Evolutionary conservation across 1,140 invertebrate genomes (phyloP), one percentile per base, ranked within the genome.

Genomic region (Drosophila nigrodunni): DNA sequence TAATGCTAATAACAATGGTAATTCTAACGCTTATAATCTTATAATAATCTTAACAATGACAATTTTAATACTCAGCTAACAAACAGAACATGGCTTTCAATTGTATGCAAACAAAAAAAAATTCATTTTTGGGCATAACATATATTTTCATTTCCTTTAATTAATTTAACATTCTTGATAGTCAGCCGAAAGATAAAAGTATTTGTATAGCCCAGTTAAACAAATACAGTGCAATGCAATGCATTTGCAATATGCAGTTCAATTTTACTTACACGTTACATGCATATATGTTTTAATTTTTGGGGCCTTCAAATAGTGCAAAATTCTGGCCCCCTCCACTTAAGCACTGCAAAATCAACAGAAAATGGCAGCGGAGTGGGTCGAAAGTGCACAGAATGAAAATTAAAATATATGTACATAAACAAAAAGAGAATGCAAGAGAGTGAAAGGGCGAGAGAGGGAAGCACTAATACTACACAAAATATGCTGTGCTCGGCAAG

Each of bases 401-500:
- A 64, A 41, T 9, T 13, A 21, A 55, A 54, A 54, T 34, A 13
- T 11, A 39, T 39, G 39, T 41, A 39, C 7, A 47, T 47, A 58
- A 50, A 50, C 37, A 50, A 47, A 69, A 47, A 34, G 46, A 69
- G 25, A 30, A 30, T 5, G 25, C 3, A 6, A 30, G 25, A 30
- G 25, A 30, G 25, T 5, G 25, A 30, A 6, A 30, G 25, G 0
- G 25, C 3, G 25, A 30, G 25, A 30, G 25, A 30, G 25, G 6
- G 6, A 30, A 5, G 54, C 41, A 59, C 49, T 61, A 61, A 57
- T 67, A 74, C 46, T 57, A 46, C n/a, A 34, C 71, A 52, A 88
- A 82, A 88, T 87, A 80, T 88, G 85, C 77, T 88, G 77, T 80
- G 73, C 67, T 77, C 66, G 80, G 62, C 74, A 58, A 78, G 54